phyloP scores from a whole-genome alignment of 2,888 invertebrate species.

The Nematopogon swammerdamellus region DNA sequence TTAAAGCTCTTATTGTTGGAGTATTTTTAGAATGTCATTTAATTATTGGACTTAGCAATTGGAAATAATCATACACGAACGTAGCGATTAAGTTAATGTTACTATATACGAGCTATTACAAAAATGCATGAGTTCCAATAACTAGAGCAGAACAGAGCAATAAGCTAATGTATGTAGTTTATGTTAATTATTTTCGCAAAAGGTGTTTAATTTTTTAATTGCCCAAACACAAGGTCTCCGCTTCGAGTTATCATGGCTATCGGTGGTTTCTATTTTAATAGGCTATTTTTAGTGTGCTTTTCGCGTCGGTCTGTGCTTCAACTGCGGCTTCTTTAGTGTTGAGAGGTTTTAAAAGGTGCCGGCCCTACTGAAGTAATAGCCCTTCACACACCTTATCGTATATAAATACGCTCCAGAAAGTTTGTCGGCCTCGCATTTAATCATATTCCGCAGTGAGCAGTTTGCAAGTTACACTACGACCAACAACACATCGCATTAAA shows the following conservation, averaged over 20 bases:
- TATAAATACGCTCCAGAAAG: too few relatives aligned
- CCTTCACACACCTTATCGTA: too few relatives aligned
- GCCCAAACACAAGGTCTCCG: neutral
- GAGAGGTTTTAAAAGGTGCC: too few relatives aligned
- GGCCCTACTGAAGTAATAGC: too few relatives aligned
- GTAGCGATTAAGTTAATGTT: neutral
- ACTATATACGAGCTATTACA: constrained; percentile 25
- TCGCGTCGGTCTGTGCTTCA: too few relatives aligned
- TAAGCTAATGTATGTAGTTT: constrained; percentile 38
- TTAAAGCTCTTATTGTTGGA: too few relatives aligned
- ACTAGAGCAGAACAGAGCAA: constrained; percentile 49
- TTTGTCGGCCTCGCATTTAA: too few relatives aligned
- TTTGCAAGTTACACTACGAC: too few relatives aligned
- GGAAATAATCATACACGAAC: neutral
- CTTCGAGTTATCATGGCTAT: neutral
- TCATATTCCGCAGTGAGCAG: too few relatives aligned
- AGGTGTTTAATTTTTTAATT: constrained; percentile 6
- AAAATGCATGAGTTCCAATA: constrained; percentile 40
- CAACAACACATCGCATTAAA: neutral
- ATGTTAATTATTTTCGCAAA: constrained; percentile 44
- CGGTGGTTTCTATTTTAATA: too few relatives aligned
- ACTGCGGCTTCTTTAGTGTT: too few relatives aligned
- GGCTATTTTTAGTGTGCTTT: too few relatives aligned
- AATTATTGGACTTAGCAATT: neutral
- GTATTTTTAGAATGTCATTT: neutral